Evolutionary conservation across 2,113 vertebrate species (phyloP).

Genomic region (Anarrhichthys ocellatus): DNA sequence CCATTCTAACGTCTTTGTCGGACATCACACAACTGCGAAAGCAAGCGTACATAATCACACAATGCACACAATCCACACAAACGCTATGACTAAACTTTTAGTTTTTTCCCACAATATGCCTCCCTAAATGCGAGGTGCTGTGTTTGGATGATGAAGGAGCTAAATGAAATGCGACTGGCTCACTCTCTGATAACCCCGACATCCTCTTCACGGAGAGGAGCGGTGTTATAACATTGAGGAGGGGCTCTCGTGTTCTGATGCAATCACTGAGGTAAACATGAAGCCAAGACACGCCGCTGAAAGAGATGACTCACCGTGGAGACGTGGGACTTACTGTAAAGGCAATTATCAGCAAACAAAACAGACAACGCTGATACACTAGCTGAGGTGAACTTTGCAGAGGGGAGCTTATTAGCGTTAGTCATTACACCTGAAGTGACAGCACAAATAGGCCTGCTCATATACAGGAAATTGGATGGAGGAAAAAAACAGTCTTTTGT

Average conservation of each 20-base stretch:
- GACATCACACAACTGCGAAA: slow-evolving; percentile 13
- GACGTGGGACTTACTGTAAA: slow-evolving; percentile 44
- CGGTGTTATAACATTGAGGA: slow-evolving; percentile 13
- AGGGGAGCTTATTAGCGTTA: slow-evolving; percentile 58
- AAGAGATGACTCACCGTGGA: slow-evolving; percentile 41
- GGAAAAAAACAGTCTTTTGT: slow-evolving; percentile 26
- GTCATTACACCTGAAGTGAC: slow-evolving; percentile 49
- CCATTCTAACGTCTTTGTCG: slow-evolving; percentile 7
- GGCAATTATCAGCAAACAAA: slow-evolving; percentile 55
- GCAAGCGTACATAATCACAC: not conserved
- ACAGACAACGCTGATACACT: slow-evolving; percentile 25
- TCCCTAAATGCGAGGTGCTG: slow-evolving; percentile 16
- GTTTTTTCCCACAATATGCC: not conserved
- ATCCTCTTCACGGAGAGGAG: slow-evolving; percentile 10
- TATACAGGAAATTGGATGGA: slow-evolving; percentile 53
- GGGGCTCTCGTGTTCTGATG: slow-evolving; percentile 48
- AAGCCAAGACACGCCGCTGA: not conserved
- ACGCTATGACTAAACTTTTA: not conserved
- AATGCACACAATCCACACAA: slow-evolving; percentile 11
- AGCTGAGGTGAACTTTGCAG: slow-evolving; percentile 30
- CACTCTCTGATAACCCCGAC: slow-evolving; percentile 37
- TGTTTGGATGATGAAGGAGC: slow-evolving; percentile 2
- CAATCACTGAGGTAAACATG: slow-evolving; percentile 58
- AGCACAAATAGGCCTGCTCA: slow-evolving; percentile 34
- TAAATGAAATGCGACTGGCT: slow-evolving; percentile 45